Base-by-base conservation (phyloP, 1,140 invertebrate species). In the Drosophila pruinosa region DNA sequence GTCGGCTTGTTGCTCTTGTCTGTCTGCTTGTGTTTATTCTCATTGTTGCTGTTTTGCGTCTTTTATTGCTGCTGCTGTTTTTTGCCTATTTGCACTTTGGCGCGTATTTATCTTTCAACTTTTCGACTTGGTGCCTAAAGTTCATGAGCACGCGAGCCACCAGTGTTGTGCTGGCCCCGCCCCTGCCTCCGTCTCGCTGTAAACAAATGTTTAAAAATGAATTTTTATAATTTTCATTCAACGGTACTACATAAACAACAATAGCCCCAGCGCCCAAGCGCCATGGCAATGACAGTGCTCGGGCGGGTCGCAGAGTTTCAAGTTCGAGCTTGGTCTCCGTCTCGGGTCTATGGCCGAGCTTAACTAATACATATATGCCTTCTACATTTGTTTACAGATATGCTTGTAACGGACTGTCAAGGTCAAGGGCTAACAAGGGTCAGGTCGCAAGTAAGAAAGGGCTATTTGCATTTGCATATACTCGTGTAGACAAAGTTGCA, bases 191-290 rank as follows among this genome's bases (percentile, higher is more conserved):
- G 26, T 0, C 7, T 8, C 56, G 79, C 36, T 69, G 79, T 85
- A 85, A 83, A 73, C 76, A 85, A 83, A 73, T 85, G 80, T 67
- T 83, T 85, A 85, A 76, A 85, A 83, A 79, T 76, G 80, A 83
- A 83, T 85, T 83, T 83, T 76, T 85, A n/a, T 81, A 79, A 83
- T 83, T 68, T 68, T 57, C 81, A 80, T 76, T 79, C 69, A 76
- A 69, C 79, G 72, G 48, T 63, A 63, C 67, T 67, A 71, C 38
- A 77, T 59, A 58, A 82, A 67, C 73, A 70, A 59, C 69, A 73
- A 68, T 59, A 61, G 56, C 72, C 47, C 38, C 21, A 45, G 39
- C 31, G 52, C 57, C 47, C 38, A 26, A 45, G 39, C 31, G 52
- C 57, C 19, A 48, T 52, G 34, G 21, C 67, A 61, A 34, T 61